Conservation (phyloP, 2,888 invertebrate species). For the Spicauda simplicius region DNA sequence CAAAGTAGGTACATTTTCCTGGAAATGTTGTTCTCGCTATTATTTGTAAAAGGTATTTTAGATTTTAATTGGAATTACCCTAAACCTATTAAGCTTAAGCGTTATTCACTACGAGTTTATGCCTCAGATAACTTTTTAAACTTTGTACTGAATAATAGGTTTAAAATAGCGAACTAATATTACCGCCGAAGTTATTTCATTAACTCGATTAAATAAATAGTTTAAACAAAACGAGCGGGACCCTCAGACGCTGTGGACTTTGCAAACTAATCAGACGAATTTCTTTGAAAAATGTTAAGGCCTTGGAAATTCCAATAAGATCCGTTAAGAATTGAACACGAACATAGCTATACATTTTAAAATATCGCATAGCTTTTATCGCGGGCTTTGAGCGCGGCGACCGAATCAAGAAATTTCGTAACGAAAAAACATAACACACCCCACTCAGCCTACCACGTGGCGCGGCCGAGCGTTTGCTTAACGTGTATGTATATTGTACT, state of each 20-base stretch:
- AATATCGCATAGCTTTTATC: too few relatives aligned
- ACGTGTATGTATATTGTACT: too few relatives aligned
- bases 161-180: slow-evolving; percentile 23
- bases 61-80: neutral
- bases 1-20: too few relatives aligned
- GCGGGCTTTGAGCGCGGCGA: too few relatives aligned
- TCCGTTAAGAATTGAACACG: neutral
- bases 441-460: too few relatives aligned
- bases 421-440: too few relatives aligned
- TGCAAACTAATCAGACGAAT: slow-evolving; percentile 19
- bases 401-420: too few relatives aligned
- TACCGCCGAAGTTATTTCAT: slow-evolving; percentile 26
- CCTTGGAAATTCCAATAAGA: neutral
- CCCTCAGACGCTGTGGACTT: slow-evolving; percentile 4
- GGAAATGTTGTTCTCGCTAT: too few relatives aligned
- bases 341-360: too few relatives aligned
- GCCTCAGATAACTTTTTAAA: slow-evolving; percentile 5
- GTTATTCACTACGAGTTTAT: neutral
- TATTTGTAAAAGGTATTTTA: neutral
- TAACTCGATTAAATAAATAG: slow-evolving; percentile 25
- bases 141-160: neutral
- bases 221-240: slow-evolving; percentile 20
- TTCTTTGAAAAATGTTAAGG: neutral
- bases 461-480: too few relatives aligned
- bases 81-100: neutral